Evolutionary conservation across 2,888 invertebrate genomes (phyloP).

Genomic region (Cephus nigrinus): DNA sequence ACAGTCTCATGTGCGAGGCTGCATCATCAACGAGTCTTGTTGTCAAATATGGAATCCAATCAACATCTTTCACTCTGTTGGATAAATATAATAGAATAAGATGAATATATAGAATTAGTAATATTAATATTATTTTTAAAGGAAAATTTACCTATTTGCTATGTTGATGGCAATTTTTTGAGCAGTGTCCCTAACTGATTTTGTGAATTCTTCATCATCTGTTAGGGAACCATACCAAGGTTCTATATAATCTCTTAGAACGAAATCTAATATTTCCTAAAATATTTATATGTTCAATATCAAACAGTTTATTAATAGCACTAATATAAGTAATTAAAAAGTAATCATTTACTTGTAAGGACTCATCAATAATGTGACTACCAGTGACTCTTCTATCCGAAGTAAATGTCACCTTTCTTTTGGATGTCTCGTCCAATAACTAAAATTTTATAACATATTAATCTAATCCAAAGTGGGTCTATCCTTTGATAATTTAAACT

Average conservation of each 20-base stretch:
- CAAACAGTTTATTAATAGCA: neutral
- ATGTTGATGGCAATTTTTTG: conserved; percentile 78
- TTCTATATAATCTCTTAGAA: conserved; percentile 84
- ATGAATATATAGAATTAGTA: neutral
- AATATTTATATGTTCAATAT: conserved; percentile 17
- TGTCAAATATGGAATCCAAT: conserved; percentile 91
- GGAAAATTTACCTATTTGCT: conserved; percentile 68
- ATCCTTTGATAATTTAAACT: conserved; percentile 24
- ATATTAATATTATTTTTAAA: neutral
- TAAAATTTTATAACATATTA: conserved; percentile 25
- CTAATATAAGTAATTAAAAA: neutral
- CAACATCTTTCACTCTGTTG: conserved; percentile 80
- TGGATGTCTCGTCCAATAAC: conserved; percentile 53
- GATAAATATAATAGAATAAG: conserved; percentile 20
- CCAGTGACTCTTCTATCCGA: conserved; percentile 79
- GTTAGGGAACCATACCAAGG: conserved; percentile 78
- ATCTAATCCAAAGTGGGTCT: conserved; percentile 28
- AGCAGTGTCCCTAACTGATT: conserved; percentile 76
- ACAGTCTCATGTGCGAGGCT: conserved; percentile 88
- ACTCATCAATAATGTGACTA: conserved; percentile 86
- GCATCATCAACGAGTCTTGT: conserved; percentile 90
- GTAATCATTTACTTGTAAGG: conserved; percentile 71
- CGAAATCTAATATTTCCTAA: conserved; percentile 80
- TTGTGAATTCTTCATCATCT: conserved; percentile 80
- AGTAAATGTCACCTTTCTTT: conserved; percentile 61